phyloP scores from a whole-genome alignment of 2,113 vertebrate genomes.

The Passer domesticus region DNA sequence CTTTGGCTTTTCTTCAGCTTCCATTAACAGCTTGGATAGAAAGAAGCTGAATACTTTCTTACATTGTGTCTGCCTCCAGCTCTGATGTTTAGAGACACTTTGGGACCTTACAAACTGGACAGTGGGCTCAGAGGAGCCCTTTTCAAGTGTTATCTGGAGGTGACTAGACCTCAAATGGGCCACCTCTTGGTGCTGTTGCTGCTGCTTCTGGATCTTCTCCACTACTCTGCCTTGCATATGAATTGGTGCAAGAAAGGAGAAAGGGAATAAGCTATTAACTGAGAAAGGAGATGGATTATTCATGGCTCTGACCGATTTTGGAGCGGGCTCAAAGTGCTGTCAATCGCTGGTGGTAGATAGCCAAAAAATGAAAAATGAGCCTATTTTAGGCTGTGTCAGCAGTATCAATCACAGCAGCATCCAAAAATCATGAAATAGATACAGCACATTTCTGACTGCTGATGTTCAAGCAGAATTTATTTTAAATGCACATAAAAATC shows the following conservation, averaged over 20 bases:
- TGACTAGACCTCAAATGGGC: not conserved
- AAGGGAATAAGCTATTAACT: not conserved
- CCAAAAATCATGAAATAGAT: constrained; percentile 17
- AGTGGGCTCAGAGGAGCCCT: not conserved
- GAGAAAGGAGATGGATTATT: constrained; percentile 6
- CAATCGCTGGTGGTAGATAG: constrained; percentile 16
- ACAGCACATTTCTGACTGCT: not conserved
- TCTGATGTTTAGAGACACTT: not conserved
- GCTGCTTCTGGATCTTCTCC: not conserved
- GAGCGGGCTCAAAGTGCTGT: constrained; percentile 7
- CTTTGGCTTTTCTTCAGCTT: not conserved
- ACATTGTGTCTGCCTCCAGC: not conserved
- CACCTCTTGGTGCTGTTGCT: not conserved
- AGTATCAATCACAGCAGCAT: constrained; percentile 31
- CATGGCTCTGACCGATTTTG: not conserved
- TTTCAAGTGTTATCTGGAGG: not conserved
- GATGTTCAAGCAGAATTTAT: not conserved
- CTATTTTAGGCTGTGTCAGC: constrained; percentile 37
- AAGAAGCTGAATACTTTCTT: not conserved
- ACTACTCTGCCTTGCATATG: not conserved
- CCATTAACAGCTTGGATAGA: not conserved
- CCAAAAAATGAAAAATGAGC: constrained; percentile 41
- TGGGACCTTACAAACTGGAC: not conserved
- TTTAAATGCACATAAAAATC: not conserved
- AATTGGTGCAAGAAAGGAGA: not conserved